phyloP scores from a whole-genome alignment of 2,888 invertebrate genomes.

The Buathra laborator region DNA sequence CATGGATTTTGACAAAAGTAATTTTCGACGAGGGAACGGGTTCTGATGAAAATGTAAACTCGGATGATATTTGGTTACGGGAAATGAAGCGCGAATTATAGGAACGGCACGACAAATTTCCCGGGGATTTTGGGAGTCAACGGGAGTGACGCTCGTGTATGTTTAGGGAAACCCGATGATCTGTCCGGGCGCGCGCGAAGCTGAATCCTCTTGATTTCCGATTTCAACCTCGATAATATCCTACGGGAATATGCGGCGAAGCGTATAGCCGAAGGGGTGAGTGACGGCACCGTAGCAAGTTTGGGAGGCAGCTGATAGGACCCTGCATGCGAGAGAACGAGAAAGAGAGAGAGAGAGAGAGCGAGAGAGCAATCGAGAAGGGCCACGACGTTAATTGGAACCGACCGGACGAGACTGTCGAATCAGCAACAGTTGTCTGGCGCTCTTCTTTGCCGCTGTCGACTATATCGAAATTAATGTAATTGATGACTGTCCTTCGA shows the following conservation, averaged over 20 bases:
- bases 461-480: slow-evolving; percentile 1
- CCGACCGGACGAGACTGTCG: slow-evolving; percentile 65
- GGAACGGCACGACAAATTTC: slow-evolving; percentile 7
- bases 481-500: slow-evolving; percentile 7
- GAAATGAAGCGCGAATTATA: slow-evolving; percentile 19
- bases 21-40: neutral
- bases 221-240: slow-evolving; percentile 55
- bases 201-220: slow-evolving; percentile 49
- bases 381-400: slow-evolving; percentile 61
- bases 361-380: slow-evolving; percentile 36
- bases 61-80: neutral
- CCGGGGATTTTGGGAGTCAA: slow-evolving; percentile 1
- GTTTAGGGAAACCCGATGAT: neutral
- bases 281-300: neutral
- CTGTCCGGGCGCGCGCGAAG: neutral
- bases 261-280: neutral
- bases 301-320: neutral
- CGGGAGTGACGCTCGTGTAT: slow-evolving; percentile 1
- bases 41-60: neutral
- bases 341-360: slow-evolving; percentile 46
- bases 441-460: neutral
- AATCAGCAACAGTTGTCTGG: slow-evolving; percentile 66
- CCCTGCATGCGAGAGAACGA: slow-evolving; percentile 14
- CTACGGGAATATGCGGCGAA: slow-evolving; percentile 45
- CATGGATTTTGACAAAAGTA: slow-evolving; percentile 6